These are phyloP conservation scores for Penaeus japonicus DNA, from an alignment of 1,140 invertebrate species.

Conservation along the genomic window DNA sequence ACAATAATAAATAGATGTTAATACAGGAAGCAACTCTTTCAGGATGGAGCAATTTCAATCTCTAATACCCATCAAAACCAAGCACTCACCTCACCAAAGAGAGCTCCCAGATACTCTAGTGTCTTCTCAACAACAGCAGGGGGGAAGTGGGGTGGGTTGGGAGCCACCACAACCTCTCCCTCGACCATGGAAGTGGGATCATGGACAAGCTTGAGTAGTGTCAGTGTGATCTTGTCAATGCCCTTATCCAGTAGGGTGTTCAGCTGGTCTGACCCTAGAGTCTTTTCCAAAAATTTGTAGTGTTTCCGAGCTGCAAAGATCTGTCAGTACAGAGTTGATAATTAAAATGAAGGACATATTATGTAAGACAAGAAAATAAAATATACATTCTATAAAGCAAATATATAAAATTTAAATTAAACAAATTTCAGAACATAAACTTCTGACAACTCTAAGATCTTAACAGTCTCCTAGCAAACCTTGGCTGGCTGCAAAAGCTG, in stretches of 20 bases:
- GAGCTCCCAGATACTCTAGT: not conserved
- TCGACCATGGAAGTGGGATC: not conserved
- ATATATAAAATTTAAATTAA: too few relatives aligned
- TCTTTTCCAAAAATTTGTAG: constrained; percentile 3
- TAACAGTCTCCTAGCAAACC: too few relatives aligned
- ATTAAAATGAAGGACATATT: not conserved
- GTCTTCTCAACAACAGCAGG: constrained; percentile 6
- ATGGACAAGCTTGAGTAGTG: constrained; percentile 15
- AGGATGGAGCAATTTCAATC: too few relatives aligned
- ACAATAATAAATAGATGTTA: too few relatives aligned
- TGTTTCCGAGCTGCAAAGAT: not conserved
- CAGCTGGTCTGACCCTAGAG: not conserved
- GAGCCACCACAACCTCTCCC: constrained; percentile 14
- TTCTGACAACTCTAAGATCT: too few relatives aligned
- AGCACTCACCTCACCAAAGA: not conserved
- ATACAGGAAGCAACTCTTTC: too few relatives aligned
- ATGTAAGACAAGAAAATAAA: not conserved
- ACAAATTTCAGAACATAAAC: too few relatives aligned
- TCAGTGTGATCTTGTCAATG: constrained; percentile 11
- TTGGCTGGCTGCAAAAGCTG: not conserved
- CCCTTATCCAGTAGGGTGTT: not conserved
- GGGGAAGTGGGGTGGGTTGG: constrained; percentile 19
- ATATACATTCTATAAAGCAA: not conserved
- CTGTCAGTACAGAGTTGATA: not conserved
- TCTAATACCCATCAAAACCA: not conserved